Percentiles rank a stretch among this genome's conserved stretches.
Evolutionary conservation across 2,113 vertebrate species (phyloP).

Genomic region (Glaucomys volans): DNA sequence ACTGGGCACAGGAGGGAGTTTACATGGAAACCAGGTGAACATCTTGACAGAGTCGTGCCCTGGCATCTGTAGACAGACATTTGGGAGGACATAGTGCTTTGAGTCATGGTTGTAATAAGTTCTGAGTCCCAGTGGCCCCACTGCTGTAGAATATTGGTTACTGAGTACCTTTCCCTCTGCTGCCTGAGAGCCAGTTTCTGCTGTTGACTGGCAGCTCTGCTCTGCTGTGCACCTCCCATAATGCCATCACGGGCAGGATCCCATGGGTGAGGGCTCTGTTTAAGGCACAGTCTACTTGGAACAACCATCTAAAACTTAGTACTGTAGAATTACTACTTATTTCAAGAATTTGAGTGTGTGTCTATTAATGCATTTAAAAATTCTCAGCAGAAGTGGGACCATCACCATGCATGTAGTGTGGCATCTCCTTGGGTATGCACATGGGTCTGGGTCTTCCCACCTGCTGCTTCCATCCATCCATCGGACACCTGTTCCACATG

Average conservation of each 20-base stretch:
- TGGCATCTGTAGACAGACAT: background rate
- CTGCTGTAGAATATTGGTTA: rapidly evolving
- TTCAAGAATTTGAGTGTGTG: background rate
- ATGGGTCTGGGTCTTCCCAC: background rate
- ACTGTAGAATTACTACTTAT: background rate
- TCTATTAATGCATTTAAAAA: background rate
- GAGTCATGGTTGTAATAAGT: background rate
- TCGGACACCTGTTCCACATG: background rate
- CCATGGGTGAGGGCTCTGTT: rapidly evolving
- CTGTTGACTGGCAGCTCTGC: background rate
- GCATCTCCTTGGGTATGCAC: background rate
- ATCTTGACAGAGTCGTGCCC: background rate
- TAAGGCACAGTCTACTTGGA: background rate
- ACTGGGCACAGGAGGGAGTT: no score
- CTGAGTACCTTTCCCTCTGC: no score
- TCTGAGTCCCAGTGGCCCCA: background rate
- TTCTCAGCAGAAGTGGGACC: no score
- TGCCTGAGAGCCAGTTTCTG: background rate
- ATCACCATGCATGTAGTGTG: rapidly evolving
- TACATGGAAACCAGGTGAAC: background rate
- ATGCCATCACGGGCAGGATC: background rate
- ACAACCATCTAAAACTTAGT: background rate
- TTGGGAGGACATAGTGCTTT: no score
- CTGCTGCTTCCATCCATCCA: background rate
- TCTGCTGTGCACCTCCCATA: background rate